Conservation (phyloP, 2,888 invertebrate species). For the Dryomyza anilis region DNA sequence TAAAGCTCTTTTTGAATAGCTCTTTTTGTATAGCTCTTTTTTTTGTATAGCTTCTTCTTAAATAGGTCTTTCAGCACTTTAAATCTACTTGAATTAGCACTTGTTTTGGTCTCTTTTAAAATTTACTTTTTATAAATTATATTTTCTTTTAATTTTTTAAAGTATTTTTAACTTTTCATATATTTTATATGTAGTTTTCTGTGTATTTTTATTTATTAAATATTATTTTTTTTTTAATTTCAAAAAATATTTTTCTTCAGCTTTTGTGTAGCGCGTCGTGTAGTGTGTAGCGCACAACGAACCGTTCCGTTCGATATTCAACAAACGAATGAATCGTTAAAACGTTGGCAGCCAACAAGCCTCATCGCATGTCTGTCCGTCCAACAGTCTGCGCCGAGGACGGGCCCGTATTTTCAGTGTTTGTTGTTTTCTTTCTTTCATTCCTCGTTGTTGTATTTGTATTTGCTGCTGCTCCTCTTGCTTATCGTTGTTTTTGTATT, state of each 20-base stretch:
- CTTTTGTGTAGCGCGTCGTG: no score
- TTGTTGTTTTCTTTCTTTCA: no score
- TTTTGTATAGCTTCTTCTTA: no score
- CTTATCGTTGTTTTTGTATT: background rate
- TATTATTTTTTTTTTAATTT: no score
- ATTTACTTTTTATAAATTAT: no score
- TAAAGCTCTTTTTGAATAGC: no score
- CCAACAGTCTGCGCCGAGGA: slow-evolving; percentile 42
- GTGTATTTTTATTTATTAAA: no score
- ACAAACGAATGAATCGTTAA: slow-evolving; percentile 57
- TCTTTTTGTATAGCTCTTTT: no score
- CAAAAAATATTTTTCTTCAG: no score
- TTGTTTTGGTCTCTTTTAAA: slow-evolving; percentile 14
- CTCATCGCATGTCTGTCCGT: background rate
- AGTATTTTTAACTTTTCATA: no score
- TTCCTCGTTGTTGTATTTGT: slow-evolving; percentile 6
- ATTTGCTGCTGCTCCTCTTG: background rate
- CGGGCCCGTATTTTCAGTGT: slow-evolving; percentile 24
- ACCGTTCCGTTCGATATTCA: slow-evolving; percentile 58
- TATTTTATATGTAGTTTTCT: no score
- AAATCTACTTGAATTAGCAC: background rate
- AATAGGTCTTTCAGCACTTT: background rate
- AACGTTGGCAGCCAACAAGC: slow-evolving; percentile 39
- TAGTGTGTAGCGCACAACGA: slow-evolving; percentile 33
- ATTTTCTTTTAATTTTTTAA: no score